phyloP scores from a whole-genome alignment of 1,140 invertebrate genomes.

The Holotrichia oblita region DNA sequence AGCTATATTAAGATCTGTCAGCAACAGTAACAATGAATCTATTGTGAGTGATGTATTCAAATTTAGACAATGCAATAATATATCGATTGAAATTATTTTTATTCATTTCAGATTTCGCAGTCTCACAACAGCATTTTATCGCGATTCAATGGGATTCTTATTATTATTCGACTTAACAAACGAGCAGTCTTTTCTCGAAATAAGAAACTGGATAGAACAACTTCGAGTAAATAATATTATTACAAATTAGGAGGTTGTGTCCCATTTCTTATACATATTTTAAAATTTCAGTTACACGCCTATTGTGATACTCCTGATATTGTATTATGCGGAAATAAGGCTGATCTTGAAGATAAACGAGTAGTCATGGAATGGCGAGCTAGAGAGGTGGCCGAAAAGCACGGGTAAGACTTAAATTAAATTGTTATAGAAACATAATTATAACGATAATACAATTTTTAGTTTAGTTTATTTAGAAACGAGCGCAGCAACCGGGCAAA shows the following conservation, averaged over 20 bases:
- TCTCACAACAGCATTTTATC: slow-evolving; percentile 95
- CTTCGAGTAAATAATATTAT: slow-evolving; percentile 75
- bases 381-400: slow-evolving; percentile 83
- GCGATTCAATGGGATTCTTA: slow-evolving; percentile 98
- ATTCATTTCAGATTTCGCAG: slow-evolving; percentile 90
- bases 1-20: too few species aligned
- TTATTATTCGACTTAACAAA: slow-evolving; percentile 96
- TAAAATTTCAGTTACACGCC: slow-evolving; percentile 78
- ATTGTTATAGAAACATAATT: too few species aligned
- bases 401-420: too few species aligned
- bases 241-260: neutral
- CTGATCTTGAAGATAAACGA: slow-evolving; percentile 83
- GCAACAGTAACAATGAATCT: too few species aligned
- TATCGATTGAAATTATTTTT: too few species aligned
- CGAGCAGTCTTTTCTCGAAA: slow-evolving; percentile 95
- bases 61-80: too few species aligned
- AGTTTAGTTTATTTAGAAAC: slow-evolving; percentile 91
- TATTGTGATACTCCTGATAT: slow-evolving; percentile 97
- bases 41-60: too few species aligned
- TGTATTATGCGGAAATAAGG: slow-evolving; percentile 95
- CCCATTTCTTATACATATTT: slow-evolving; percentile 40
- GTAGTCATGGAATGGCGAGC: slow-evolving; percentile 83
- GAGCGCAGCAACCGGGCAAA: slow-evolving; percentile 90
- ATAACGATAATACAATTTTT: too few species aligned
- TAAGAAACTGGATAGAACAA: slow-evolving; percentile 96